phyloP scores from a whole-genome alignment of 2,888 invertebrate species.

The Fragum sueziense region DNA sequence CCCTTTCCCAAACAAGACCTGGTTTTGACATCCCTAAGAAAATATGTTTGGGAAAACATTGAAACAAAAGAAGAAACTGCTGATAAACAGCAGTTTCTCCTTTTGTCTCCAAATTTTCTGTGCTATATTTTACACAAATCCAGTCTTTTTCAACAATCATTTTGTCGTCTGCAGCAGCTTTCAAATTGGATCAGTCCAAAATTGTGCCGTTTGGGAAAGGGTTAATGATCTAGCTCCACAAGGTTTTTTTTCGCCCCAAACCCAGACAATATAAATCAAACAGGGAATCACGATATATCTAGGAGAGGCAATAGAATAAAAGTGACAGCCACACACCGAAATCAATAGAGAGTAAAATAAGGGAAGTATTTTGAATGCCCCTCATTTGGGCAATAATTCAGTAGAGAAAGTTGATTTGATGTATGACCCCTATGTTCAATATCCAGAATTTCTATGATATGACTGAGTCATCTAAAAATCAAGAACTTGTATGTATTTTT shows the following conservation, averaged over 20 bases:
- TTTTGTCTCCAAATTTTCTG: no score
- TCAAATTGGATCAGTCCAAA: no score
- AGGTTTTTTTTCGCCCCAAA: background rate
- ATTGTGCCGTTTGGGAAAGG: no score
- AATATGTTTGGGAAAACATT: no score
- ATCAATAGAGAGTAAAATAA: background rate
- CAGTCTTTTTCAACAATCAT: no score
- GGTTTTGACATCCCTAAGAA: no score
- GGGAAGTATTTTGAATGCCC: slow-evolving; percentile 3
- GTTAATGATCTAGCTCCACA: background rate
- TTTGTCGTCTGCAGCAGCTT: no score
- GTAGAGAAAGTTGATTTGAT: slow-evolving; percentile 11
- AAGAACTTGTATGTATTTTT: no score
- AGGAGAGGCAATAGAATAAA: background rate
- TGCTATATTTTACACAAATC: no score
- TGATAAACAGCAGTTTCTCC: no score
- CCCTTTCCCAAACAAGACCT: no score
- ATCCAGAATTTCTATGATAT: background rate
- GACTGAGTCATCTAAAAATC: background rate
- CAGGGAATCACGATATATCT: background rate
- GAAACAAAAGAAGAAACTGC: no score
- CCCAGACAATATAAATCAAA: background rate
- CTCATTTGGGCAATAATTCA: slow-evolving; percentile 12
- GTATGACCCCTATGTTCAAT: slow-evolving; percentile 7
- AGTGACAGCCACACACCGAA: background rate